A percentile compares a stretch with the other conserved stretches of the same genome.
Conservation (phyloP, 1,140 invertebrate genomes). For the Penaeus japonicus region DNA sequence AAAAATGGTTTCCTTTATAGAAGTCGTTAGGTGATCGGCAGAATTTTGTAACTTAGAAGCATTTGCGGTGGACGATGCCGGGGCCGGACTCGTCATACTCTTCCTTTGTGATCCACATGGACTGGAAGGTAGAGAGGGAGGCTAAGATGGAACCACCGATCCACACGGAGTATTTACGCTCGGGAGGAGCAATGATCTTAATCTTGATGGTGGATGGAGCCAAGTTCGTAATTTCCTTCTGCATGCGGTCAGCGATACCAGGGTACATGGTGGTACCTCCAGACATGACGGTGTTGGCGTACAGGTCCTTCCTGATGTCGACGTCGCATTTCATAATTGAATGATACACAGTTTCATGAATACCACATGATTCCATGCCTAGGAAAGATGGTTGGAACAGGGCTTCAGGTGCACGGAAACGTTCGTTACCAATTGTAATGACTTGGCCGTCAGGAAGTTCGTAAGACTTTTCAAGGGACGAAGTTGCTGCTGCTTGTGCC, state of each 20-base stretch:
- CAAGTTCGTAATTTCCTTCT: slow-evolving; percentile 66
- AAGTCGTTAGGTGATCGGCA: too few relatives aligned
- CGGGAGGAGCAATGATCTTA: slow-evolving; percentile 49
- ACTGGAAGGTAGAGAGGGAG: slow-evolving; percentile 52
- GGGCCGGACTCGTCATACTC: slow-evolving; percentile 52
- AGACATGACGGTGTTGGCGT: slow-evolving; percentile 76
- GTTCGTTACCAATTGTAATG: too few relatives aligned
- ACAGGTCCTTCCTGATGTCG: slow-evolving; percentile 77
- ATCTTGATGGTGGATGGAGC: slow-evolving; percentile 55
- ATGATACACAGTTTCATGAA: too few relatives aligned
- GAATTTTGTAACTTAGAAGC: slow-evolving; percentile 24
- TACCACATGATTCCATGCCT: slow-evolving; percentile 71
- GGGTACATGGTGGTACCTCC: slow-evolving; percentile 73
- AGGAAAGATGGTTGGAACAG: slow-evolving; percentile 80
- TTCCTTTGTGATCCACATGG: slow-evolving; percentile 55
- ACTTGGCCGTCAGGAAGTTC: too few relatives aligned
- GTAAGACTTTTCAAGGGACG: slow-evolving; percentile 65
- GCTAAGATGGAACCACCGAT: slow-evolving; percentile 55
- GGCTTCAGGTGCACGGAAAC: slow-evolving; percentile 81
- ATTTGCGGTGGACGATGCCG: slow-evolving; percentile 51
- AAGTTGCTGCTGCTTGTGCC: slow-evolving; percentile 78
- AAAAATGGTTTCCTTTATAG: too few relatives aligned
- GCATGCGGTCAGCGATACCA: slow-evolving; percentile 70
- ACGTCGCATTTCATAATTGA: slow-evolving; percentile 68
- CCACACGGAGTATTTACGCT: slow-evolving; percentile 54